Conservation (phyloP, 1,140 invertebrate genomes). For the Drosophila nasuta region DNA sequence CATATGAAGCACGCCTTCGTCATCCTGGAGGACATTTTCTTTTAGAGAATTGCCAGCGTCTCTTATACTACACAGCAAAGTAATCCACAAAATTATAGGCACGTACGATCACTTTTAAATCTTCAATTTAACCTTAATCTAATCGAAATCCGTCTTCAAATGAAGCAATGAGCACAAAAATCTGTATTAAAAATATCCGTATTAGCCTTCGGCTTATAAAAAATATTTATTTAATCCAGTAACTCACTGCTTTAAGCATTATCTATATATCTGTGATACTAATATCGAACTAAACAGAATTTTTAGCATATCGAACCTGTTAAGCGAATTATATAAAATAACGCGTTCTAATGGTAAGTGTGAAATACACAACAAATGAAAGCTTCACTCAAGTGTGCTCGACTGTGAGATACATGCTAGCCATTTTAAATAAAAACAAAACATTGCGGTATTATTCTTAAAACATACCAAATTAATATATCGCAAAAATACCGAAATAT, state of each 20-base stretch:
- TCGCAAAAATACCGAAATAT: too few relatives aligned
- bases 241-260: neutral
- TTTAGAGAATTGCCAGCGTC: neutral
- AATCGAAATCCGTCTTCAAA: neutral
- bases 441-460: too few relatives aligned
- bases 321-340: neutral
- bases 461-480: too few relatives aligned
- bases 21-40: neutral
- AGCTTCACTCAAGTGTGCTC: too few relatives aligned
- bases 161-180: neutral
- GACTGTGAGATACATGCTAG: too few relatives aligned
- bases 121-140: neutral
- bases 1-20: neutral
- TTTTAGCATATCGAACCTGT: neutral
- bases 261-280: too few relatives aligned
- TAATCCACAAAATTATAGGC: neutral
- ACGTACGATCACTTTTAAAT: neutral
- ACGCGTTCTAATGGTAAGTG: too few relatives aligned
- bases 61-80: neutral
- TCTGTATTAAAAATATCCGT: neutral
- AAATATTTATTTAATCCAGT: neutral
- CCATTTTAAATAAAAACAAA: too few relatives aligned
- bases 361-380: too few relatives aligned
- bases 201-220: neutral
- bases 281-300: neutral